Conservation (phyloP, 2,113 vertebrate species). For the Peromyscus polionotus region DNA sequence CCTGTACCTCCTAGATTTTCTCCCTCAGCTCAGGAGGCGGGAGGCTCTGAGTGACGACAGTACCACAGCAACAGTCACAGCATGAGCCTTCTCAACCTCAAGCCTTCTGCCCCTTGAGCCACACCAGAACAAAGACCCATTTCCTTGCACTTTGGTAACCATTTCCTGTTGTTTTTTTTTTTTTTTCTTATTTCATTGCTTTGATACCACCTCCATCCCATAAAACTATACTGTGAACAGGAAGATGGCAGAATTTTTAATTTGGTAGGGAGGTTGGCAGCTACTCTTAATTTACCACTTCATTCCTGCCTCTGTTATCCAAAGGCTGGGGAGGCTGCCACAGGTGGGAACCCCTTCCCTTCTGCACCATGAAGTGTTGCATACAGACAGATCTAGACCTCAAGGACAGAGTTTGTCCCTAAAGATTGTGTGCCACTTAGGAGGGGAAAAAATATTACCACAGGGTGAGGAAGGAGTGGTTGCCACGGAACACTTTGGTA, state of each 20-base stretch:
- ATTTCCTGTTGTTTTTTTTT: not conserved
- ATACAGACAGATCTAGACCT: not conserved
- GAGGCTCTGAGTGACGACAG: not conserved
- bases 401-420: not conserved
- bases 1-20: not conserved
- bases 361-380: not conserved
- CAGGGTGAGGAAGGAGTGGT: accelerated
- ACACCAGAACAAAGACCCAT: not conserved
- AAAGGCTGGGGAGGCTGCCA: not conserved
- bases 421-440: not conserved
- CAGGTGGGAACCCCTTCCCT: not conserved
- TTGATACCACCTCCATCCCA: conserved; percentile 2
- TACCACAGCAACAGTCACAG: not conserved
- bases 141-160: not conserved
- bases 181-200: not conserved
- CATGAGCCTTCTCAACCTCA: not conserved
- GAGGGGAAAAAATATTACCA: not conserved
- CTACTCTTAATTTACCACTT: not conserved
- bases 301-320: not conserved
- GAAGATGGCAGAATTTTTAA: conserved; percentile 44
- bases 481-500: not conserved
- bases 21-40: not conserved
- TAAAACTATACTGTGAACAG: conserved; percentile 69
- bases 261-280: not conserved
- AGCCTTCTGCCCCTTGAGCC: not conserved